A percentile compares a stretch with the other conserved stretches of the same genome.
Evolutionary conservation across 2,113 vertebrate species (phyloP).

Genomic region (Neogobius melanostomus): DNA sequence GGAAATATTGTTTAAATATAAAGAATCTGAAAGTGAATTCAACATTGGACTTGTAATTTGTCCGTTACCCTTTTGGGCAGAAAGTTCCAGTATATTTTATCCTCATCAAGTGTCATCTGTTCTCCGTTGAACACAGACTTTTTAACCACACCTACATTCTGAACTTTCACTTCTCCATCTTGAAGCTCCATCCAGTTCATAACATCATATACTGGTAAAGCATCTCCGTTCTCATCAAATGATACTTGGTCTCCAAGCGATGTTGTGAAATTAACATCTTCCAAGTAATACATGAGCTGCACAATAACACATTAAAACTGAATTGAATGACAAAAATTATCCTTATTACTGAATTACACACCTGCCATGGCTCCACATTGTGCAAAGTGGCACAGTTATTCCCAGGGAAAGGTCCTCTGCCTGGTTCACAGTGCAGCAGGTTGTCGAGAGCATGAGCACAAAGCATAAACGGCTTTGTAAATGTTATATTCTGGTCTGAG

Average conservation of each 20-base stretch:
- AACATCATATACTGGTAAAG: constrained; percentile 68
- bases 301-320: neutral
- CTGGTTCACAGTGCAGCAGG: constrained; percentile 32
- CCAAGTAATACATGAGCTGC: constrained; percentile 66
- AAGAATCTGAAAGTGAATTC: neutral
- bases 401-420: constrained; percentile 29
- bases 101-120: constrained; percentile 59
- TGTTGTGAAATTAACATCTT: constrained; percentile 70
- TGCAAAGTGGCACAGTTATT: constrained; percentile 23
- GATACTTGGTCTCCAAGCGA: constrained; percentile 63
- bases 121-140: constrained; percentile 38
- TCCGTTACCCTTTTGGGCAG: constrained; percentile 35
- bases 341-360: neutral
- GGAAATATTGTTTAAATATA: neutral
- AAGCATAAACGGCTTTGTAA: constrained; percentile 53
- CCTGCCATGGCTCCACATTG: constrained; percentile 36
- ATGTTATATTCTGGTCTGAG: constrained; percentile 51
- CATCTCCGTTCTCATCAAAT: constrained; percentile 71
- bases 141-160: constrained; percentile 58
- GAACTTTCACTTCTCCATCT: constrained; percentile 46
- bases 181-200: constrained; percentile 64
- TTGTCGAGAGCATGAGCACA: constrained; percentile 34
- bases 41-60: neutral
- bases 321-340: neutral
- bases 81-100: constrained; percentile 63